phyloP scores from a whole-genome alignment of 2,888 invertebrate species.

The Serripes groenlandicus region DNA sequence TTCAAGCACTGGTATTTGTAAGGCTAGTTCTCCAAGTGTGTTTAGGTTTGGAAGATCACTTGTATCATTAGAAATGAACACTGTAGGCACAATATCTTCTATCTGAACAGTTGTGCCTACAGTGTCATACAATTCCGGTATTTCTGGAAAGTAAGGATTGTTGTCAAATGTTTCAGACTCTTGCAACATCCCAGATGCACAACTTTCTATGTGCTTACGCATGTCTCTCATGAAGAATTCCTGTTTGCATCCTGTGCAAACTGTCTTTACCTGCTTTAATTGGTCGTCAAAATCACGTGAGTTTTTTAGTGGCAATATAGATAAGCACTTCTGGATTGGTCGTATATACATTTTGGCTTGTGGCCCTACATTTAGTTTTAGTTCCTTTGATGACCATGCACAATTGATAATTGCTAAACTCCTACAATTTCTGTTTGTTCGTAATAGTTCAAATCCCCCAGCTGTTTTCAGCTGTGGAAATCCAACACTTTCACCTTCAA shows the following conservation, averaged over 20 bases:
- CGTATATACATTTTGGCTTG: slow-evolving; percentile 45
- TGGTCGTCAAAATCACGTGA: neutral
- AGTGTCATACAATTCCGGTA: neutral
- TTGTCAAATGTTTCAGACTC: neutral
- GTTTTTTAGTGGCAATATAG: neutral
- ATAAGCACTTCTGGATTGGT: slow-evolving; percentile 45
- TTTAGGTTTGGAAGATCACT: neutral
- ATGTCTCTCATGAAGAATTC: slow-evolving; percentile 28
- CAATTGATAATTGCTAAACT: slow-evolving; percentile 18
- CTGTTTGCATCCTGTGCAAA: neutral
- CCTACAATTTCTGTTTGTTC: slow-evolving; percentile 35
- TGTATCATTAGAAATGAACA: neutral
- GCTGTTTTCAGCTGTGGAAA: slow-evolving; percentile 30
- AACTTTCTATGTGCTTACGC: slow-evolving; percentile 24
- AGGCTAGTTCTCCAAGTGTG: neutral
- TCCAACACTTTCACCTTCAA: neutral
- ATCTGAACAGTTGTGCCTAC: neutral
- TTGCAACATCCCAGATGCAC: neutral
- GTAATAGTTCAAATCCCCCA: slow-evolving; percentile 51
- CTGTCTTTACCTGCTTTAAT: no score
- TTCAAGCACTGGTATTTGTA: slow-evolving; percentile 8
- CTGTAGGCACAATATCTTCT: neutral
- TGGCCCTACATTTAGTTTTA: slow-evolving; percentile 34
- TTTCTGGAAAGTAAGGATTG: neutral
- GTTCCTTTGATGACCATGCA: slow-evolving; percentile 27